Base-by-base conservation (phyloP, 2,888 invertebrate species). In the Reticulitermes lucifugus region DNA sequence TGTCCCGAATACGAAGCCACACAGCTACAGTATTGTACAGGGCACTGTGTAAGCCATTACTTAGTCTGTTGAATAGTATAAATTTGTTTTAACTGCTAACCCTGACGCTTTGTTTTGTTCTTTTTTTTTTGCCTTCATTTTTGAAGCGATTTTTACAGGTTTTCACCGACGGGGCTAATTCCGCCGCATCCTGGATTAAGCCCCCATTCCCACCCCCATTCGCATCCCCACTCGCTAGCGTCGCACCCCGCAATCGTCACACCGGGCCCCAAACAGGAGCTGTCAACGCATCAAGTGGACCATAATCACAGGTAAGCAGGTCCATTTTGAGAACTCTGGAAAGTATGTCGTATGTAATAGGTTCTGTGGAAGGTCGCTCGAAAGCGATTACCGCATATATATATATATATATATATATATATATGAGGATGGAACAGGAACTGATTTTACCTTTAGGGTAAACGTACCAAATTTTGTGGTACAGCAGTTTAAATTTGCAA, bases 81-180 rank as follows among this genome's bases (percentile, higher is more conserved):
- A 65, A 65, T 14, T 6, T 25, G 65, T 4, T 65, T 65, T 10
- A 25, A 25, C 25, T 5, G 12, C 65, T n/a, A 65, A 65, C 14
- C 65, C 25, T 65, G n/a, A 65, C 25, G 12, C 65, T 65, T 65
- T 65, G 22, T 79, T 83, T 86, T 71, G 7, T 75, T 82, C 59
- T 77, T 75, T 65, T 73, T 65, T 87, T 80, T 81, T 79, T 86
- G 55, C 84, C 59, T 85, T 86, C 18, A 25, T 83, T 85, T 83
- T 87, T 88, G 70, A 88, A 91, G 91, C 89, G 96, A 96, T 92
- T 95, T 97, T 91, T 97, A 96, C 93, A 96, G 98, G 92, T 98
- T 98, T 92, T 97, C 97, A 89, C 97, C 98, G 88, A 94, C 95
- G 89, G 96, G 97, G 89, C 93, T 98, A 91, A 94, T 96, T 92